A percentile compares a stretch with the other conserved stretches of the same genome.
Evolutionary conservation across 2,113 vertebrate species (phyloP).

Genomic region (Trogon melanurus): DNA sequence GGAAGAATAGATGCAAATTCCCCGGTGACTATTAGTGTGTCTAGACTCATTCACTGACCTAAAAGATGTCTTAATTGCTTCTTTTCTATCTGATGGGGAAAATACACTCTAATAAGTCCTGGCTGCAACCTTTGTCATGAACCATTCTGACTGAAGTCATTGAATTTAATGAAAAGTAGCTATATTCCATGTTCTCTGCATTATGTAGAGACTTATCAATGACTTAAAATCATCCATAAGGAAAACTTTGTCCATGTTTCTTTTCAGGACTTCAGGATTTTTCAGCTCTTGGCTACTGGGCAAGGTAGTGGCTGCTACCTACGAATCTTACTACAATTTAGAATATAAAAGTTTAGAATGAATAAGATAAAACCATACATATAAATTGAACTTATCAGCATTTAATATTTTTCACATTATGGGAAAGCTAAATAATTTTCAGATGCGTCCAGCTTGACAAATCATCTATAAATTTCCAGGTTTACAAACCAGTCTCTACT

Average conservation of each 20-base stretch:
- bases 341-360: not conserved
- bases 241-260: not conserved
- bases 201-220: not conserved
- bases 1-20: conserved; percentile 26
- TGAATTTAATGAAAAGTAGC: not conserved
- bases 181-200: not conserved
- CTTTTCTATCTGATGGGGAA: conserved; percentile 11
- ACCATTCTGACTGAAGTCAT: not conserved
- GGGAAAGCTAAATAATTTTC: not conserved
- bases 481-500: not conserved
- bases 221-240: not conserved
- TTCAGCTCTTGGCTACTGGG: not conserved
- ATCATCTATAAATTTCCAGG: not conserved
- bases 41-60: conserved; percentile 66
- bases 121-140: not conserved
- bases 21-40: conserved; percentile 36
- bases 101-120: not conserved
- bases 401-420: not conserved
- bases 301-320: not conserved
- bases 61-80: conserved; percentile 54
- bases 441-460: not conserved
- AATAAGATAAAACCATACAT: not conserved
- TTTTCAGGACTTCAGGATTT: not conserved
- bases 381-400: not conserved
- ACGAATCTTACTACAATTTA: not conserved